Evolutionary conservation across 2,113 vertebrate genomes (phyloP).

Genomic region (Irena cyanogastra): DNA sequence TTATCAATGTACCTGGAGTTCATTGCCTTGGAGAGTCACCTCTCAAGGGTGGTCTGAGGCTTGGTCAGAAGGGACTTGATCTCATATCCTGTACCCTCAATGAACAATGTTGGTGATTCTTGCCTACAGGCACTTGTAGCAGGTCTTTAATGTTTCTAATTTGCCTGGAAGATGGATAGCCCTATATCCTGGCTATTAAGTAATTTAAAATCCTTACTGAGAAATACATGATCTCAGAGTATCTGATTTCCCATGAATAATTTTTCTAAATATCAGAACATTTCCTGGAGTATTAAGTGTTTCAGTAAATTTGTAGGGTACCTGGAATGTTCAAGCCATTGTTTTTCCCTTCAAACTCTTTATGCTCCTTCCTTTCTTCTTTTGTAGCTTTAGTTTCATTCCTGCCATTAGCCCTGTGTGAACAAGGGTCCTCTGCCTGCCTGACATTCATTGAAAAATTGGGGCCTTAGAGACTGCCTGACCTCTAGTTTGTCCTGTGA

Average conservation of each 20-base stretch:
- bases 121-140: slow-evolving; percentile 37
- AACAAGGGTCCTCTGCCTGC: background rate
- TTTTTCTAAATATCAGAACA: slow-evolving; percentile 39
- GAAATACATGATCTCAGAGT: slow-evolving; percentile 51
- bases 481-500: slow-evolving; percentile 19
- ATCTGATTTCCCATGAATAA: slow-evolving; percentile 50
- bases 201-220: slow-evolving; percentile 54
- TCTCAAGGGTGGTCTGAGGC: background rate
- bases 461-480: slow-evolving; percentile 15
- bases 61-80: slow-evolving; percentile 28
- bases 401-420: background rate
- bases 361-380: background rate
- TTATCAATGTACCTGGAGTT: background rate
- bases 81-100: slow-evolving; percentile 42
- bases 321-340: background rate
- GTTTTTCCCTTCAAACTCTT: background rate
- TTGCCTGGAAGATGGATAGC: slow-evolving; percentile 55
- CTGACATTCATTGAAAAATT: background rate
- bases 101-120: background rate
- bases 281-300: slow-evolving; percentile 16
- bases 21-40: background rate
- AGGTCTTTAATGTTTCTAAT: slow-evolving; percentile 57
- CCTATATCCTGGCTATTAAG: slow-evolving; percentile 51
- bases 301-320: slow-evolving; percentile 1
- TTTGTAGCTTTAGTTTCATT: background rate